Evolutionary conservation across 1,140 invertebrate species (phyloP), one percentile per base, ranked within the genome.

Genomic region (Rhynchophorus ferrugineus): DNA sequence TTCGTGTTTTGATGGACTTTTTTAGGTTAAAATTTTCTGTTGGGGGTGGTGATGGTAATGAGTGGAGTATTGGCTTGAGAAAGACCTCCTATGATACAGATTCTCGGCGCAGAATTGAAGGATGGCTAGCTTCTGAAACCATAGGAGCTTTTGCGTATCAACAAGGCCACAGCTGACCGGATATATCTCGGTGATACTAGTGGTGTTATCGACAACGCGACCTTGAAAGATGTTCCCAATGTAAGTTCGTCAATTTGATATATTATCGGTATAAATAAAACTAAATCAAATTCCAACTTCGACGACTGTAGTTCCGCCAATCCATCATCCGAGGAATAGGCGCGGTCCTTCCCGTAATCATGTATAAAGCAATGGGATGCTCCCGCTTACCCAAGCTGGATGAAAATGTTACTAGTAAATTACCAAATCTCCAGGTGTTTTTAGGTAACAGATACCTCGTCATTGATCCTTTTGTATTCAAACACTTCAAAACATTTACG

Each of bases 371-470:
- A 2, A 20, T 54, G 16, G 17, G 20, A 14, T n/a, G n/a, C n/a
- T 54, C 52, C 11, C 38, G 39, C 17, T 34, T 54, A 2, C 52
- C 44, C 2, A 34, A 37, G 6, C n/a, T 48, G 17, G 29, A 54
- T 17, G 38, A 34, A 3, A 14, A 43, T 37, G n/a, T 48, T 2
- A 37, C 20, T 3, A 9, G 19, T 9, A 54, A 54, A 24, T 20
- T 54, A 16, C 34, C 36, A 5, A 48, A 47, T 29, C 16, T 54
- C 14, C 7, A 43, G 14, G 16, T 6, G 1, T 17, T 47, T 2
- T n/a, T 48, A 5, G 45, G 33, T 9, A 49, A 54, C 33, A 49
- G 42, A n/a, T 17, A 54, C 22, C 42, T 54, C n/a, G 7, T 8
- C 20, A 13, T 54, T 2, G 41, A 54, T n/a, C 18, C 45, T 14